phyloP scores from a whole-genome alignment of 2,888 invertebrate species.

The Dione juno region DNA sequence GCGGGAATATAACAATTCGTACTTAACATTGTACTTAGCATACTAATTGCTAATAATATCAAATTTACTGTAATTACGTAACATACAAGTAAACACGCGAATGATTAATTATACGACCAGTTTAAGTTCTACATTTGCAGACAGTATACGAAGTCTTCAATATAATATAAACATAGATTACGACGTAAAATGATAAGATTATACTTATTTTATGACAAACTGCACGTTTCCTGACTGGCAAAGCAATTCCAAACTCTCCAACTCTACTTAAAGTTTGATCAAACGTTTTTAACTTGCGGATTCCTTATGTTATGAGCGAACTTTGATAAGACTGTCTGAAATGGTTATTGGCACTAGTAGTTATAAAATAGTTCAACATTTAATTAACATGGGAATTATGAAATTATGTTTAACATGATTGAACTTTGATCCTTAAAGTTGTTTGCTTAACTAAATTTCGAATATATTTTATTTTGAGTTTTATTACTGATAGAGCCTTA shows the following conservation, averaged over 20 bases:
- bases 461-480: neutral
- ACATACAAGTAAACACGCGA: too few relatives aligned
- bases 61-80: too few relatives aligned
- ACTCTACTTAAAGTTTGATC: constrained; percentile 1
- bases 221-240: constrained; percentile 7
- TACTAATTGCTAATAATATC: too few relatives aligned
- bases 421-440: neutral
- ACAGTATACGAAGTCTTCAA: neutral
- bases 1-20: too few relatives aligned
- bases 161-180: constrained; percentile 2
- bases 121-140: too few relatives aligned
- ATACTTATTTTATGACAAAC: neutral
- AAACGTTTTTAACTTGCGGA: constrained; percentile 17
- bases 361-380: constrained; percentile 9
- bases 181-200: neutral
- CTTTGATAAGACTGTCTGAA: neutral
- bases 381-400: constrained; percentile 9
- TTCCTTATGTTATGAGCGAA: constrained; percentile 20
- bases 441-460: neutral
- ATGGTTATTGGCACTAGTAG: neutral
- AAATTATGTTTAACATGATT: neutral
- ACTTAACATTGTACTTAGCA: too few relatives aligned
- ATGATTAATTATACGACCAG: too few relatives aligned
- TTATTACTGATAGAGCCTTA: neutral
- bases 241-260: constrained; percentile 21